These are phyloP conservation scores for Pogonognathellus flavescens DNA, from an alignment of 1,140 invertebrate species.

Conservation along the genomic window DNA sequence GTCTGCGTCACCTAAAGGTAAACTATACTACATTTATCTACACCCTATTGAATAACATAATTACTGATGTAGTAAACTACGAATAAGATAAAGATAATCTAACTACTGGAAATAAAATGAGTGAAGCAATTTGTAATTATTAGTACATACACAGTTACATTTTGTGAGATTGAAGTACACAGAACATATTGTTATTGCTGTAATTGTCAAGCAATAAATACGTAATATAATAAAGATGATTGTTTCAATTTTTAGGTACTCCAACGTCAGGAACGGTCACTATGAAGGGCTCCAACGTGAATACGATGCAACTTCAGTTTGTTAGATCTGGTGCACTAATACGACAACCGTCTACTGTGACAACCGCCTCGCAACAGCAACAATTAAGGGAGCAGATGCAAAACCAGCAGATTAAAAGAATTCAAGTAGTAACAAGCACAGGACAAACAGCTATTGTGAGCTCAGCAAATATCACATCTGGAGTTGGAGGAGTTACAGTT, in stretches of 20 bases:
- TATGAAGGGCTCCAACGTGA: background rate
- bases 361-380: background rate
- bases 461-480: background rate
- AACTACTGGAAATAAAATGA: background rate
- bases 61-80: too few species aligned
- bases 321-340: background rate
- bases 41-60: too few species aligned
- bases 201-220: too few species aligned
- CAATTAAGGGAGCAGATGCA: slow-evolving; percentile 25
- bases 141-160: too few species aligned
- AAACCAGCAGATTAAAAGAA: slow-evolving; percentile 43
- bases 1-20: background rate
- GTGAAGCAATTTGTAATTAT: too few species aligned
- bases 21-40: background rate
- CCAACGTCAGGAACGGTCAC: background rate
- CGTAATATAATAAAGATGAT: background rate
- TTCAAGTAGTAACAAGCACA: slow-evolving; percentile 49
- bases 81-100: background rate
- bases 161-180: too few species aligned
- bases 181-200: too few species aligned
- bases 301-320: slow-evolving; percentile 24
- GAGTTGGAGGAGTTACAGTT: background rate
- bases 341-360: slow-evolving; percentile 10
- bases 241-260: background rate
- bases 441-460: slow-evolving; percentile 32